These are phyloP conservation scores for Vicugna pacos DNA, from an alignment of 2,113 vertebrate species.

Conservation along the genomic window DNA sequence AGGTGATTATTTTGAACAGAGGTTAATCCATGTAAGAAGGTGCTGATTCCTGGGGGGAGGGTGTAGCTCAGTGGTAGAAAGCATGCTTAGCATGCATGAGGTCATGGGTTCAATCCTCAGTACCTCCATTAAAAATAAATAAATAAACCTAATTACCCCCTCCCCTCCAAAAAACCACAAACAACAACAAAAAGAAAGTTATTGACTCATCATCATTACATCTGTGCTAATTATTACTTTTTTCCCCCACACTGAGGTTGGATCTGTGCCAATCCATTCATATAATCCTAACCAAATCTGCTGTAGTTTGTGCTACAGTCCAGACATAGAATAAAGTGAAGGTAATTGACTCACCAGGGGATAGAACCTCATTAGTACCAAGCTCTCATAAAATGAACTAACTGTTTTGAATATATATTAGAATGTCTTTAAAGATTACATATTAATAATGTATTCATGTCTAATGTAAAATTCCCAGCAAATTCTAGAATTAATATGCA, in stretches of 20 bases:
- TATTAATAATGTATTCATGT: not conserved
- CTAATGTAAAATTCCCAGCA: constrained; percentile 11
- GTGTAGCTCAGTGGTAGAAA: too few relatives aligned
- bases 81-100: too few relatives aligned
- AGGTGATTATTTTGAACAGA: constrained; percentile 28
- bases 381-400: not conserved
- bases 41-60: not conserved
- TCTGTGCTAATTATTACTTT: not conserved
- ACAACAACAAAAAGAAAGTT: not conserved
- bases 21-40: not conserved
- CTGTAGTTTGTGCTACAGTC: not conserved
- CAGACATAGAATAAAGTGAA: not conserved
- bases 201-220: not conserved
- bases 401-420: not conserved
- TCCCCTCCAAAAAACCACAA: too few relatives aligned
- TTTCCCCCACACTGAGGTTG: not conserved
- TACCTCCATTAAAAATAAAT: too few relatives aligned
- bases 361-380: constrained; percentile 28
- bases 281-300: not conserved
- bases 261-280: not conserved
- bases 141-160: too few relatives aligned
- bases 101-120: too few relatives aligned
- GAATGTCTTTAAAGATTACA: not conserved
- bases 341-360: not conserved
- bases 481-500: constrained; percentile 21